These are phyloP conservation scores for Allolobophora icterica DNA, from an alignment of 2,888 invertebrate genomes.

Conservation along the genomic window DNA sequence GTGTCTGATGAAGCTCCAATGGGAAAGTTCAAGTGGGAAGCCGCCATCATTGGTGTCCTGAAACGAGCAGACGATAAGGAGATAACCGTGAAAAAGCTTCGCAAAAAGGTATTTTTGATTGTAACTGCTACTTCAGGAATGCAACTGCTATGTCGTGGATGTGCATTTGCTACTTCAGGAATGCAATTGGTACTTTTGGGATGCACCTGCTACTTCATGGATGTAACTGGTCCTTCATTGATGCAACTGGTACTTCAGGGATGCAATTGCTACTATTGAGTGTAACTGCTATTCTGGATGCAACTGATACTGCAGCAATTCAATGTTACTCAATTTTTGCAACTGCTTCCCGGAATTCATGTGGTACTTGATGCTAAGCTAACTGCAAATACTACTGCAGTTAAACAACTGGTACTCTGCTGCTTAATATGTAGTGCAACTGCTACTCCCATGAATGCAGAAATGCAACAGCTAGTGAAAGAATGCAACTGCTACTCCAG, in stretches of 20 bases:
- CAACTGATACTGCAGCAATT: background rate
- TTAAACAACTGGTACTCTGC: too few species aligned
- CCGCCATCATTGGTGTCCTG: conserved; percentile 63
- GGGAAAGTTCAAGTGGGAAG: conserved; percentile 58
- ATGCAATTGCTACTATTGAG: background rate
- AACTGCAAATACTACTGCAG: too few species aligned
- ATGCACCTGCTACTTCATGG: too few species aligned
- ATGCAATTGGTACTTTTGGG: background rate
- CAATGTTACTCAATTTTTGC: background rate
- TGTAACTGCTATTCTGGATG: too few species aligned
- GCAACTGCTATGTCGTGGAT: too few species aligned
- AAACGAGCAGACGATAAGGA: conserved; percentile 70
- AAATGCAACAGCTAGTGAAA: too few species aligned
- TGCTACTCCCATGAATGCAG: too few species aligned
- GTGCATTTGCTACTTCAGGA: background rate
- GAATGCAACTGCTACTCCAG: background rate
- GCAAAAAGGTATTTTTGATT: conserved; percentile 73
- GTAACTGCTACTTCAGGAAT: background rate
- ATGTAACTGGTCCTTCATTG: too few species aligned
- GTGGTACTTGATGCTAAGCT: too few species aligned
- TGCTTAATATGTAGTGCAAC: too few species aligned
- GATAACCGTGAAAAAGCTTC: conserved; percentile 76
- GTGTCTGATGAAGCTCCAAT: background rate
- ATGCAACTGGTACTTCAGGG: background rate
- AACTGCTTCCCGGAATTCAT: background rate